Conservation (phyloP, 1,140 invertebrate species). For the Solenopsis fugax region DNA sequence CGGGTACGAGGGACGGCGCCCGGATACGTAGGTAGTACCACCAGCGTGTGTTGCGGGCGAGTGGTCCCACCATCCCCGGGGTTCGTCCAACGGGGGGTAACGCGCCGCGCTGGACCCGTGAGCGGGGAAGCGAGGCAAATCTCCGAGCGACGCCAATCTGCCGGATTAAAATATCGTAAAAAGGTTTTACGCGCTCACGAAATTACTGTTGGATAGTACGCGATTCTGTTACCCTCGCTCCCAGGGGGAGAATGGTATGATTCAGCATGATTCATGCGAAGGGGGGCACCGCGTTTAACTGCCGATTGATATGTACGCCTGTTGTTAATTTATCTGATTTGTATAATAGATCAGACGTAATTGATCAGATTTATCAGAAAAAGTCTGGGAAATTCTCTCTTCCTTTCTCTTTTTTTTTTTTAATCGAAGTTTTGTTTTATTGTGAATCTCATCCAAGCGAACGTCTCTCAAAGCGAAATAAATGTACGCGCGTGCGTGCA, state of each 20-base stretch:
- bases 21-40: slow-evolving; percentile 19
- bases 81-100: not conserved
- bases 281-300: not conserved
- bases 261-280: slow-evolving; percentile 6
- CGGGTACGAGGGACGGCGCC: slow-evolving; percentile 16
- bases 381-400: not conserved
- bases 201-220: slow-evolving; percentile 64
- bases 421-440: not conserved
- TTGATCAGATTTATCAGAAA: slow-evolving; percentile 5
- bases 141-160: slow-evolving; percentile 49
- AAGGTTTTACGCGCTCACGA: slow-evolving; percentile 68
- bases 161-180: slow-evolving; percentile 80
- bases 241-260: not conserved
- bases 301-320: not conserved
- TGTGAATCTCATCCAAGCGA: not conserved
- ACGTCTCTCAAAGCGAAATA: not conserved
- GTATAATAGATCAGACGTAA: not conserved
- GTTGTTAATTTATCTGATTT: slow-evolving; percentile 42
- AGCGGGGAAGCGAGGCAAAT: slow-evolving; percentile 5
- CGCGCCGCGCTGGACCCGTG: not conserved
- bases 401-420: not conserved
- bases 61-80: not conserved
- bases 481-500: not conserved
- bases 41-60: not conserved
- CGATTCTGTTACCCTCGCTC: not conserved